Evolutionary conservation across 2,113 vertebrate species (phyloP), one percentile per base, ranked within the genome.

Genomic region (Aramus guarauna): DNA sequence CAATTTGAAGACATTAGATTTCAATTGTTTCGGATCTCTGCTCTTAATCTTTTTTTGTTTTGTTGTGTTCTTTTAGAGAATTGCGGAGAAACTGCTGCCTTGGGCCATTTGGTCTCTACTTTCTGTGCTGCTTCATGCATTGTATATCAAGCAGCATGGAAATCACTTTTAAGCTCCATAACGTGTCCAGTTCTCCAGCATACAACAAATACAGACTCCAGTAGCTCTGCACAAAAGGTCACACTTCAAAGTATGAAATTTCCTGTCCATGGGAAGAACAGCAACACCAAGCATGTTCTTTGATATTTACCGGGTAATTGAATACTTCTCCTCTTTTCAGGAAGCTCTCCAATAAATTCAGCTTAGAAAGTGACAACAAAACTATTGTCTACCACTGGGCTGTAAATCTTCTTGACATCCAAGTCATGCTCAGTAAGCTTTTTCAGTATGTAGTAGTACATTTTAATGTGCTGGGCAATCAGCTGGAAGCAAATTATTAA

Each of bases 401-500:
- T 88, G 64, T 77, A 63, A 87, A 73, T 92, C 86, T 80, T 90
- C 52, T 66, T 83, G 66, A 20, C 48, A 66, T 66, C 34, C 62
- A 50, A 83, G 53, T 90, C 78, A 27, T 23, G 41, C 53, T 86
- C 88, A 4, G 24, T 88, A 43, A 78, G 76, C 36, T 86, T 96
- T 11, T 94, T 78, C 73, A 85, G 20, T 6, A 17, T 29, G 12
- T 69, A 76, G 67, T 45, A 5, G 12, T 64, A 41, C 36, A 11
- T 87, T 93, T 89, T 39, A 88, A 84, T 83, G 29, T 48, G 69
- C 85, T 84, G 53, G 92, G 62, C 53, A 74, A 55, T 85, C 95
- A 96, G 83, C 86, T 88, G 77, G 75, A 97, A 93, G 90, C 71
- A 93, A 96, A 89, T 85, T 81, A 87, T 63, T 68, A 59, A 64